These are phyloP conservation scores for Acanthococcus lagerstroemiae DNA, from an alignment of 2,888 invertebrate genomes.

Conservation along the genomic window DNA sequence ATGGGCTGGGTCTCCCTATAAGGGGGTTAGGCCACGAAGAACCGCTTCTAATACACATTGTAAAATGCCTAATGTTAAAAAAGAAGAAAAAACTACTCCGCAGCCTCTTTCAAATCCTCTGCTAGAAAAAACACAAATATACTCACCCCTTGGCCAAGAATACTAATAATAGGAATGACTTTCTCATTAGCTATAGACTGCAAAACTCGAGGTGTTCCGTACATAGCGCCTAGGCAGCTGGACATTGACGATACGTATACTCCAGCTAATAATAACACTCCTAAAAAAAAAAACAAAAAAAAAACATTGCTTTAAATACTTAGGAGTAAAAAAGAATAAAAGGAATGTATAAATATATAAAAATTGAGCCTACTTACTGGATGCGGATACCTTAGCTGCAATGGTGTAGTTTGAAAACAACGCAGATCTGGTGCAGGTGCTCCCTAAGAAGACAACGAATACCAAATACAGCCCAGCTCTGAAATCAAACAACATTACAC, in stretches of 20 bases:
- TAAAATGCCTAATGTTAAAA: background rate
- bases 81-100: slow-evolving; percentile 9
- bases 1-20: no score
- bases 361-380: slow-evolving; percentile 48
- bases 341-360: background rate
- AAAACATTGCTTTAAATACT: no score
- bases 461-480: slow-evolving; percentile 80
- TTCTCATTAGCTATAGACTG: slow-evolving; percentile 93
- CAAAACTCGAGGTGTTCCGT: slow-evolving; percentile 86
- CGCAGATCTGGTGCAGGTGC: slow-evolving; percentile 65
- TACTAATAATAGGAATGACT: slow-evolving; percentile 80
- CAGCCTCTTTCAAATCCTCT: no score
- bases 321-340: no score
- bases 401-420: slow-evolving; percentile 78
- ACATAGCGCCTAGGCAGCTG: slow-evolving; percentile 89
- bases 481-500: slow-evolving; percentile 37
- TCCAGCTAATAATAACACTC: slow-evolving; percentile 74
- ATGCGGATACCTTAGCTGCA: slow-evolving; percentile 78
- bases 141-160: slow-evolving; percentile 79
- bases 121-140: slow-evolving; percentile 6
- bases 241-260: slow-evolving; percentile 94
- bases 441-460: slow-evolving; percentile 80
- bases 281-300: no score
- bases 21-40: no score
- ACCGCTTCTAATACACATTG: background rate